phyloP scores from a whole-genome alignment of 2,113 vertebrate species.

The Laticauda colubrina region DNA sequence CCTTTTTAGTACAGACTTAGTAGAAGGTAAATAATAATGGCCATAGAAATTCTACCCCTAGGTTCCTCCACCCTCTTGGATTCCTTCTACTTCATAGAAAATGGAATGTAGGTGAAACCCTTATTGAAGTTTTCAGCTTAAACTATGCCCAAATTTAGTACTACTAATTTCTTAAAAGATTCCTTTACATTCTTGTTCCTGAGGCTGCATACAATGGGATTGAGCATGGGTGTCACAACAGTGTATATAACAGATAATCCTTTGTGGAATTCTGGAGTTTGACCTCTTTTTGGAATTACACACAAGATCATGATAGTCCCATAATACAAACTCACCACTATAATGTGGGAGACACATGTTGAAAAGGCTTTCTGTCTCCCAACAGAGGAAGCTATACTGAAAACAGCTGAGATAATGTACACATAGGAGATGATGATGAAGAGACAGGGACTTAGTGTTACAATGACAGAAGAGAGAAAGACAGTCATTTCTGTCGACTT shows the following conservation, averaged over 20 bases:
- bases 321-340: background rate
- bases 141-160: background rate
- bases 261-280: background rate
- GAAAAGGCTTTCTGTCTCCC: constrained; percentile 4
- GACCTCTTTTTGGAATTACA: background rate
- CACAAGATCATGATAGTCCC: constrained; percentile 1
- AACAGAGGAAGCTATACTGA: constrained; percentile 24
- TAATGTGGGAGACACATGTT: background rate
- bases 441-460: constrained; percentile 9
- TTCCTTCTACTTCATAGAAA: too few relatives aligned
- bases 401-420: background rate
- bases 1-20: too few relatives aligned
- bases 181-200: background rate
- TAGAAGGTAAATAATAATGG: too few relatives aligned
- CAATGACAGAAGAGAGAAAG: background rate
- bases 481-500: background rate
- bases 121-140: background rate
- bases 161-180: background rate
- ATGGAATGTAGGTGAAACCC: background rate
- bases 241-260: background rate
- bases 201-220: constrained; percentile 4
- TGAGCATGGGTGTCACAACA: background rate
- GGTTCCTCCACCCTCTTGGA: too few relatives aligned
- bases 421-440: constrained; percentile 26
- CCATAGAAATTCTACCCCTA: too few relatives aligned